These are phyloP conservation scores for Polyommatus iphigenia DNA, from an alignment of 2,888 invertebrate species.

Conservation along the genomic window DNA sequence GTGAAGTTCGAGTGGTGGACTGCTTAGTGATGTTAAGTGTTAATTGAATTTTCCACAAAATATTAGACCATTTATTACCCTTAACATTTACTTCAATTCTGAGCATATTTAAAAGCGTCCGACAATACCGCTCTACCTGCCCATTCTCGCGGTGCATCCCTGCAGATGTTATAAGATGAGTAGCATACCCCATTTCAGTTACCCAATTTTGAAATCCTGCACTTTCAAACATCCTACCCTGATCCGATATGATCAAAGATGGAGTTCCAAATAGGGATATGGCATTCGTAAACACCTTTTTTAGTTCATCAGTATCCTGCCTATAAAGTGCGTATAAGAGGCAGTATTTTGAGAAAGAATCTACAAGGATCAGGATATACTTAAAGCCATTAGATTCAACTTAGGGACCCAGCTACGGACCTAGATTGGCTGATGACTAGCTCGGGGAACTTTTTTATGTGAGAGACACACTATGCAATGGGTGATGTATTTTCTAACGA, in stretches of 20 bases:
- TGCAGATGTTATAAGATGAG: conserved; percentile 42
- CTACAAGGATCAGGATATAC: neutral
- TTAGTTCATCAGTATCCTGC: conserved; percentile 7
- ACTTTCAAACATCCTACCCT: conserved; percentile 42
- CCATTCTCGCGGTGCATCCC: conserved; percentile 42
- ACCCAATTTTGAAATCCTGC: conserved; percentile 35
- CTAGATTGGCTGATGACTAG: neutral
- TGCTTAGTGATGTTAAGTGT: conserved; percentile 11
- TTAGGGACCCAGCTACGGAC: neutral
- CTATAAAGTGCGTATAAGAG: neutral
- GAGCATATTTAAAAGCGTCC: neutral
- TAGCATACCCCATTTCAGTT: conserved; percentile 32
- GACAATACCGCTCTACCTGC: conserved; percentile 33
- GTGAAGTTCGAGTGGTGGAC: neutral
- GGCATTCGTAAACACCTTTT: neutral
- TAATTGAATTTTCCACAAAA: conserved; percentile 25
- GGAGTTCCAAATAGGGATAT: conserved; percentile 23
- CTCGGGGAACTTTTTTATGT: conserved; percentile 36
- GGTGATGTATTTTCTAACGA: conserved; percentile 27
- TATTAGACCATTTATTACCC: conserved; percentile 1
- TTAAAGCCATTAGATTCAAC: neutral
- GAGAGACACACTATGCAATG: conserved; percentile 36
- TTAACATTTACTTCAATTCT: conserved; percentile 5
- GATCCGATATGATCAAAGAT: conserved; percentile 38
- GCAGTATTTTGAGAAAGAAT: neutral